phyloP scores from a whole-genome alignment of 2,797 vertebrate genomes.

The Taeniopygia guttata region DNA sequence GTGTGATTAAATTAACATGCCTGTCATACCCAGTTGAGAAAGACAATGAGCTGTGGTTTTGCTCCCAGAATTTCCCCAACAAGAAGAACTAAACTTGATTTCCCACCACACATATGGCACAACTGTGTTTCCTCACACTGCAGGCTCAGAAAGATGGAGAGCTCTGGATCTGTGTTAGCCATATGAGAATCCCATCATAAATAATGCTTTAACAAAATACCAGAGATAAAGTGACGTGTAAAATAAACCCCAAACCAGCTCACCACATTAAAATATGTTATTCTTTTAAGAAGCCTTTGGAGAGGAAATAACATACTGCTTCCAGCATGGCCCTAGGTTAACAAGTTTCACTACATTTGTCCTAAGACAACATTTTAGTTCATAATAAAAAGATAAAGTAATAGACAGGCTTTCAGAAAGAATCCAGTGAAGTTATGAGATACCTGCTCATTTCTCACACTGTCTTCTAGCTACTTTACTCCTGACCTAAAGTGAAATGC shows the following conservation, averaged over 20 bases:
- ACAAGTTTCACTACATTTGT: not conserved
- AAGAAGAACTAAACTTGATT: not conserved
- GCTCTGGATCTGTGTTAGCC: not conserved
- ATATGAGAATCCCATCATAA: not conserved
- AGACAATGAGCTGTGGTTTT: not conserved
- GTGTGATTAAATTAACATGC: not conserved
- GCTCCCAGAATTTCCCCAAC: not conserved
- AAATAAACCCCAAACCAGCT: not conserved
- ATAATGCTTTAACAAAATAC: not conserved
- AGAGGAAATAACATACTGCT: not conserved
- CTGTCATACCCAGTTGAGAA: not conserved
- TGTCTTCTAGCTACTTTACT: not conserved
- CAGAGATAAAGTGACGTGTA: not conserved
- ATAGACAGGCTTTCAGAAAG: not conserved
- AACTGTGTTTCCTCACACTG: not conserved
- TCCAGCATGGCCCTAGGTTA: not conserved
- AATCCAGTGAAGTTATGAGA: not conserved
- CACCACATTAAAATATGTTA: not conserved
- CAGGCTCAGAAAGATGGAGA: not conserved
- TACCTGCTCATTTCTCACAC: not conserved
- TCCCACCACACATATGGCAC: not conserved
- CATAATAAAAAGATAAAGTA: not conserved
- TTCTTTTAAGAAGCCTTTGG: not conserved
- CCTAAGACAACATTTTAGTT: not conserved
- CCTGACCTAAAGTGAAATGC: not conserved